These are phyloP conservation scores for Scarus forsteni DNA, from an alignment of 2,797 vertebrate genomes.

Conservation along the genomic window DNA sequence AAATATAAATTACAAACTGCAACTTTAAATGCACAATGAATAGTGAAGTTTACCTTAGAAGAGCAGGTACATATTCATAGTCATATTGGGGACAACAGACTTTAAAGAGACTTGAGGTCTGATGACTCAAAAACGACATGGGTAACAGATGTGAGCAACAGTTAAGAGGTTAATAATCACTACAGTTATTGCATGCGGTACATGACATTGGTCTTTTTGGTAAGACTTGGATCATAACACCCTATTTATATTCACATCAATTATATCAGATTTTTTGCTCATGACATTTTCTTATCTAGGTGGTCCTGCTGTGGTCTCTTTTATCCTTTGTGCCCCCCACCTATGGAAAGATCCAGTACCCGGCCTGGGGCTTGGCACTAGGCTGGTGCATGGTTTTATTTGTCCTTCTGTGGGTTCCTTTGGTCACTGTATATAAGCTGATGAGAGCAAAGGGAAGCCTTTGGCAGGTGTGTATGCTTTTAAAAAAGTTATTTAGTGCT, in stretches of 20 bases:
- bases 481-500: not conserved
- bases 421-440: conserved; percentile 85
- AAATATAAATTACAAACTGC: too few relatives aligned
- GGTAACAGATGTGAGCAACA: too few relatives aligned
- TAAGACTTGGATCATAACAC: not conserved
- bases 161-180: too few relatives aligned
- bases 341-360: conserved; percentile 83
- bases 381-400: conserved; percentile 91
- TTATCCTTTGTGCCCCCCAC: conserved; percentile 77
- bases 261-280: too few relatives aligned
- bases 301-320: conserved; percentile 89
- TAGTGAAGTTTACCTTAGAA: too few relatives aligned
- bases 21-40: too few relatives aligned
- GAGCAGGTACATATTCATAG: too few relatives aligned
- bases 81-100: too few relatives aligned
- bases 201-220: not conserved
- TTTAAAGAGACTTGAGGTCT: too few relatives aligned
- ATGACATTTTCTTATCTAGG: conserved; percentile 68
- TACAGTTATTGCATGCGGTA: too few relatives aligned
- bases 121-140: too few relatives aligned
- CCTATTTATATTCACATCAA: too few relatives aligned
- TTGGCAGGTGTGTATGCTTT: conserved; percentile 80
- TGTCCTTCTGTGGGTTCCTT: conserved; percentile 89
- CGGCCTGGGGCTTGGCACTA: conserved; percentile 85
- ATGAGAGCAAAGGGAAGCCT: conserved; percentile 80